Evolutionary conservation across 2,797 vertebrate genomes (phyloP), one percentile per base, ranked within the genome.

Genomic region (Eleutherodactylus coqui): DNA sequence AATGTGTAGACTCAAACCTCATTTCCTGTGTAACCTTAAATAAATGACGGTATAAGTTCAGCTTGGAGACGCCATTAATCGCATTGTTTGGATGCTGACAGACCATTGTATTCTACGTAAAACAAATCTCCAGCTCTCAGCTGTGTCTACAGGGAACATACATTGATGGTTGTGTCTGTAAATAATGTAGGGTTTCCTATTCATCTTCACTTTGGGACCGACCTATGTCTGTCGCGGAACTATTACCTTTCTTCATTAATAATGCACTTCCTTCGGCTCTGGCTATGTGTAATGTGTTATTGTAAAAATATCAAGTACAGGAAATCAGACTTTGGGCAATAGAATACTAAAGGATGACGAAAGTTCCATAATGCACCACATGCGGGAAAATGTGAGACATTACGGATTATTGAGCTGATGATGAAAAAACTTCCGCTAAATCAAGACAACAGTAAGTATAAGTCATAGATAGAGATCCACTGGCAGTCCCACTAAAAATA

Each of bases 1-100:
- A 41, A 38, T 43, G 5, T 10, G 11, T 29, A 41, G 27, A 21
- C 41, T 24, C 78, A 24, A 11, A 36, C 24, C 13, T 14, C 14
- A 64, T 80, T 55, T 82, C 49, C 80, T 43, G 7, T 43, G 32
- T 73, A 51, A 55, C 67, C 67, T 82, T 72, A 73, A 72, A 72
- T 72, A 47, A 70, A 72, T 82, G 16, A 27, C 14, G 16, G 53
- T 73, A 27, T 10, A 43, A 58, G 80, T 82, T 73, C 80, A 82
- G 55, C 70, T 82, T 67, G 49, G 67, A 41, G 34, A 82, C 10
- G 17, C 47, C 58, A 58, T 36, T 51, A 16, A 36, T 72, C 51
- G 11, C 45, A 82, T 29, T 82, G n/a, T 55, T 24, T 72, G 70
- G 27, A 55, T 55, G 47, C 29, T 73, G 80, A 19, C 49, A 73